A percentile compares a stretch with the other conserved stretches of the same genome.
These are phyloP conservation scores for Gymnorhina tibicen DNA, from an alignment of 2,113 vertebrate species.

Conservation along the genomic window DNA sequence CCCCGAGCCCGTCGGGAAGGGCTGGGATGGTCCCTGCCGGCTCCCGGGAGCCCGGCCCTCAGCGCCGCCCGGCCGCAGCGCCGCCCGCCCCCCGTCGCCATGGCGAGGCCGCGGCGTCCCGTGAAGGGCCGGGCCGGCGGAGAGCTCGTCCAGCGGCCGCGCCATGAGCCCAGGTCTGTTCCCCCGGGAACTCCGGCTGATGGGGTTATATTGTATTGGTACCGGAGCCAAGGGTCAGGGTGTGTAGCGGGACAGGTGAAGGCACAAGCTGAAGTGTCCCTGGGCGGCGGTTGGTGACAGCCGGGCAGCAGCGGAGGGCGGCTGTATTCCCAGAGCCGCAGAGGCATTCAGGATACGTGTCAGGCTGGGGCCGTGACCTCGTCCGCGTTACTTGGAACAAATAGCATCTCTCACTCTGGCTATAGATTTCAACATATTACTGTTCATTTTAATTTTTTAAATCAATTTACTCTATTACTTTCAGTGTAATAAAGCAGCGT, in stretches of 20 bases:
- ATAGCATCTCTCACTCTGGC: not conserved
- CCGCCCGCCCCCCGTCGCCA: conserved; percentile 19
- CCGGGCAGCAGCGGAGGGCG: fast-evolving
- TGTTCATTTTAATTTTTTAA: fast-evolving
- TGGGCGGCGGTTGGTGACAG: not conserved
- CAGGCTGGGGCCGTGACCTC: fast-evolving
- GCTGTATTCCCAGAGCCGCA: fast-evolving
- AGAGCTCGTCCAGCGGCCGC: not conserved
- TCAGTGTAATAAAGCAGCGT: fast-evolving
- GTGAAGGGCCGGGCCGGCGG: not conserved
- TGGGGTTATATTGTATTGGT: fast-evolving
- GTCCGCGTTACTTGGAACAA: not conserved
- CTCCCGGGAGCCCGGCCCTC: not conserved
- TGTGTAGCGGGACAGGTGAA: not conserved
- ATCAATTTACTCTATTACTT: not conserved
- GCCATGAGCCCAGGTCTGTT: not conserved
- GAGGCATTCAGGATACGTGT: fast-evolving
- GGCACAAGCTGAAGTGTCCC: not conserved
- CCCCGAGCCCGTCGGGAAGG: no score
- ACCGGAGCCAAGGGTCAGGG: not conserved
- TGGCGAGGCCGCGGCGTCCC: conserved; percentile 37
- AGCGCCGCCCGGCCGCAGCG: not conserved
- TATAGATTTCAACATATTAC: not conserved
- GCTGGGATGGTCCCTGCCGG: fast-evolving
- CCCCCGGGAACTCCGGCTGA: not conserved